These are phyloP conservation scores for Sitophilus oryzae DNA, from an alignment of 1,140 invertebrate species.

Conservation along the genomic window DNA sequence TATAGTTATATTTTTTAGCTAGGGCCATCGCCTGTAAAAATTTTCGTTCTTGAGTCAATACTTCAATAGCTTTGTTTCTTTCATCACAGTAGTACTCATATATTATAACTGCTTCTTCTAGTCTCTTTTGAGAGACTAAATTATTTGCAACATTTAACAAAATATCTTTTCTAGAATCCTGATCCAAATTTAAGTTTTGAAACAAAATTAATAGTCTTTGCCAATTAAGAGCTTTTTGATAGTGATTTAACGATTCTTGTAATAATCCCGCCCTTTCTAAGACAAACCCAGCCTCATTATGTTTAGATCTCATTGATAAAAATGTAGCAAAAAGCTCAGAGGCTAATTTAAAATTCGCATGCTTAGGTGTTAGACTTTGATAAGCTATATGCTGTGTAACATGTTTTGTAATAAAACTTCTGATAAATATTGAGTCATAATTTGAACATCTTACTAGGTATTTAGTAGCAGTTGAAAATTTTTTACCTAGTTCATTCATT, in stretches of 20 bases:
- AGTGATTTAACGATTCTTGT: slow-evolving; percentile 23
- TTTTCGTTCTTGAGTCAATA: slow-evolving; percentile 12
- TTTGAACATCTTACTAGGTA: slow-evolving; percentile 23
- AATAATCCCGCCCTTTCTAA: slow-evolving; percentile 26
- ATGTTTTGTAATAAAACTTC: slow-evolving; percentile 24
- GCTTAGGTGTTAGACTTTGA: neutral
- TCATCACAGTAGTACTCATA: slow-evolving; percentile 22
- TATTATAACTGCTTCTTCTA: slow-evolving; percentile 26
- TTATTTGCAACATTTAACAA: slow-evolving; percentile 18
- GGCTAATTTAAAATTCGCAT: slow-evolving; percentile 19
- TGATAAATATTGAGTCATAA: slow-evolving; percentile 6
- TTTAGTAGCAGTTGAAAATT: slow-evolving; percentile 20
- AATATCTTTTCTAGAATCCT: slow-evolving; percentile 4
- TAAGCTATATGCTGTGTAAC: slow-evolving; percentile 27
- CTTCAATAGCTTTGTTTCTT: slow-evolving; percentile 18
- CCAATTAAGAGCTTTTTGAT: slow-evolving; percentile 23
- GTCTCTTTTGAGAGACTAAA: slow-evolving; percentile 10
- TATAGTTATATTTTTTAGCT: slow-evolving; percentile 14
- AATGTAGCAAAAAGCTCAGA: slow-evolving; percentile 21
- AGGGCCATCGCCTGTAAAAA: slow-evolving; percentile 26
- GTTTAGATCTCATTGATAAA: slow-evolving; percentile 13
- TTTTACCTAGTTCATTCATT: slow-evolving; percentile 20
- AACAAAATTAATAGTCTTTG: slow-evolving; percentile 21
- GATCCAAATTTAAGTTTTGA: slow-evolving; percentile 7
- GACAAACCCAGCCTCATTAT: slow-evolving; percentile 26